phyloP scores from a whole-genome alignment of 1,140 invertebrate species.

The Temnothorax longispinosus region DNA sequence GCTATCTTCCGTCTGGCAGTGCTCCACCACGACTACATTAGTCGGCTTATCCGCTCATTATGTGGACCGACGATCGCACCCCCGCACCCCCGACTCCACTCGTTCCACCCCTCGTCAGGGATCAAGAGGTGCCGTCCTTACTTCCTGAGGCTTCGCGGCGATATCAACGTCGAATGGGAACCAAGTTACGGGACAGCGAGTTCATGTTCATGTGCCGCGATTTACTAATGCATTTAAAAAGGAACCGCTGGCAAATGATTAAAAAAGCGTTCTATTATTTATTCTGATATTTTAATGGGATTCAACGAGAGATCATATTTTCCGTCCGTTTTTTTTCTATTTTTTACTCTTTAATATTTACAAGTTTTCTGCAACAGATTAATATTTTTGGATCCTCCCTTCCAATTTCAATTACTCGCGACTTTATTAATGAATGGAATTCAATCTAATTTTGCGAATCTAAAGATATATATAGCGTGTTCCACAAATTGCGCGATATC shows the following conservation, averaged over 20 bases:
- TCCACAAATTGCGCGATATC: neutral
- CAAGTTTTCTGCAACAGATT: neutral
- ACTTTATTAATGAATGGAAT: neutral
- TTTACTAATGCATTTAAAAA: neutral
- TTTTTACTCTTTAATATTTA: neutral
- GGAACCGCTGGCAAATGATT: too few relatives aligned
- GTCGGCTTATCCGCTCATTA: slow-evolving; percentile 78
- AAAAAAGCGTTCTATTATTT: neutral
- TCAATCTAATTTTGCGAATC: neutral
- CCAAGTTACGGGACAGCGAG: neutral
- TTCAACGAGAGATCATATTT: neutral
- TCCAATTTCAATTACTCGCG: neutral
- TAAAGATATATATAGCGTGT: too few relatives aligned
- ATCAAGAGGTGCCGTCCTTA: slow-evolving; percentile 59
- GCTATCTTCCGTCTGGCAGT: slow-evolving; percentile 65
- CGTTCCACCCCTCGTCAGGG: slow-evolving; percentile 23
- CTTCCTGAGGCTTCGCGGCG: slow-evolving; percentile 24
- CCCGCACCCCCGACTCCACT: slow-evolving; percentile 2
- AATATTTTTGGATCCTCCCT: neutral
- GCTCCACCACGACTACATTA: slow-evolving; percentile 76
- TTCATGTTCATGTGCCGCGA: too few relatives aligned
- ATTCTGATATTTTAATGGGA: neutral
- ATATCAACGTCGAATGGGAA: neutral
- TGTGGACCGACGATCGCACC: slow-evolving; percentile 73
- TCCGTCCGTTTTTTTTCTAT: neutral